These are phyloP conservation scores for Plemyria rubiginata DNA, from an alignment of 2,888 invertebrate species.

Conservation along the genomic window DNA sequence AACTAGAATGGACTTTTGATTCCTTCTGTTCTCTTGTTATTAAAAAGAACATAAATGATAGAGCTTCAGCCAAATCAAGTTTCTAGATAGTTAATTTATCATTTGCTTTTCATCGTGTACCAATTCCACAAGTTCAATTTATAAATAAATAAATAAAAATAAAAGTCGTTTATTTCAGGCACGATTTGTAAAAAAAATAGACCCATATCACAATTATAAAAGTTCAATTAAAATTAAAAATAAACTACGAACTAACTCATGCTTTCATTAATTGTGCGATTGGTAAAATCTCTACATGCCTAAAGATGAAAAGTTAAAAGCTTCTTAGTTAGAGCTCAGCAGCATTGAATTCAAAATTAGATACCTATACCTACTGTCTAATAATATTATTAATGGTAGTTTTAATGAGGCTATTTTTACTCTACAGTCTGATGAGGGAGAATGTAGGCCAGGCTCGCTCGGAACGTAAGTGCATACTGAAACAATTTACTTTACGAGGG, in stretches of 20 bases:
- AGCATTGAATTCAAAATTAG: constrained; percentile 20
- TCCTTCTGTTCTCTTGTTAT: neutral
- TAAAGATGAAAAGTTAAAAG: constrained; percentile 1
- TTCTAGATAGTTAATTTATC: too few species aligned
- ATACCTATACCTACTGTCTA: neutral
- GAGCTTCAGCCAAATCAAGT: too few species aligned
- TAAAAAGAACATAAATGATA: neutral
- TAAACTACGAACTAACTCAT: too few species aligned
- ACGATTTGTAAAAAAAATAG: too few species aligned
- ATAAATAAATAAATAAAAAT: too few species aligned
- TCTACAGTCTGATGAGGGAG: constrained; percentile 24
- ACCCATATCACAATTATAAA: too few species aligned
- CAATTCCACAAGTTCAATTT: too few species aligned
- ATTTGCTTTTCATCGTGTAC: too few species aligned
- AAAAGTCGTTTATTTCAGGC: too few species aligned
- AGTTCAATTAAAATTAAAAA: too few species aligned
- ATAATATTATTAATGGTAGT: constrained; percentile 25
- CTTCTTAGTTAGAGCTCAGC: constrained; percentile 7
- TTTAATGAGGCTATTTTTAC: constrained; percentile 56
- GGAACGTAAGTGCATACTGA: constrained; percentile 44
- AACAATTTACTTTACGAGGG: constrained; percentile 41
- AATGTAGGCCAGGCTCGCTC: constrained; percentile 59
- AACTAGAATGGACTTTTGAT: neutral
- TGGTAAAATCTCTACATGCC: too few species aligned
- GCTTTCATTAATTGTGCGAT: neutral